Evolutionary conservation across 1,140 invertebrate genomes (phyloP).

Genomic region (Andrena cerasifolii): DNA sequence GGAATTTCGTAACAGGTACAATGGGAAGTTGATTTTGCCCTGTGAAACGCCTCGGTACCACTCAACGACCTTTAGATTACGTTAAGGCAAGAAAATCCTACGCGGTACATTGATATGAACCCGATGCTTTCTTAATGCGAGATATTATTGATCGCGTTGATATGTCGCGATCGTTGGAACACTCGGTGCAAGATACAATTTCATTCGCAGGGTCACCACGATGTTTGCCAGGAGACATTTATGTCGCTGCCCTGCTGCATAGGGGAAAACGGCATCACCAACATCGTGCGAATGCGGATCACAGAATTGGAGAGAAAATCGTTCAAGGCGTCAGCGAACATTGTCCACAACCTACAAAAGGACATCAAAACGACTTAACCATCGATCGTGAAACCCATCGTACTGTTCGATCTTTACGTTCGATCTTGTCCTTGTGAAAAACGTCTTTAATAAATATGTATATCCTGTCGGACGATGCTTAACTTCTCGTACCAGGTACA

Average conservation of each 20-base stretch:
- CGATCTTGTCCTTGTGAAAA: constrained; percentile 31
- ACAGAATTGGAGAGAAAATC: constrained; percentile 82
- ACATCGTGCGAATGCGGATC: constrained; percentile 83
- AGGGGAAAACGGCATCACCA: constrained; percentile 83
- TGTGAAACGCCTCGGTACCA: neutral
- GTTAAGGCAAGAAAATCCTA: neutral
- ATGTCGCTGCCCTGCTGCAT: constrained; percentile 84
- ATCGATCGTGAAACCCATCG: neutral
- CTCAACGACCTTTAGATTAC: too few species aligned
- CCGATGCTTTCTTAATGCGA: too few species aligned
- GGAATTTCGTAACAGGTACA: neutral
- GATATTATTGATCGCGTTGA: too few species aligned
- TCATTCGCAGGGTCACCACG: constrained; percentile 82
- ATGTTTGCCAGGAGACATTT: constrained; percentile 84
- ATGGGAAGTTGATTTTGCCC: neutral
- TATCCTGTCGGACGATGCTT: neutral
- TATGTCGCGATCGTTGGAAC: neutral
- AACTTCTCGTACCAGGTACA: neutral
- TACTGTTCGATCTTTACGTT: constrained; percentile 14
- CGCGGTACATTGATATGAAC: neutral
- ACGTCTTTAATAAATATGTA: constrained; percentile 32
- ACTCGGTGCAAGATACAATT: neutral
- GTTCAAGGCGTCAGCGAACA: constrained; percentile 80
- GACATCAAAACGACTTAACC: constrained; percentile 55
- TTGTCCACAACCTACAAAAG: constrained; percentile 78